Conservation (phyloP, 2,888 invertebrate species). For the Serrognathus titanus region DNA sequence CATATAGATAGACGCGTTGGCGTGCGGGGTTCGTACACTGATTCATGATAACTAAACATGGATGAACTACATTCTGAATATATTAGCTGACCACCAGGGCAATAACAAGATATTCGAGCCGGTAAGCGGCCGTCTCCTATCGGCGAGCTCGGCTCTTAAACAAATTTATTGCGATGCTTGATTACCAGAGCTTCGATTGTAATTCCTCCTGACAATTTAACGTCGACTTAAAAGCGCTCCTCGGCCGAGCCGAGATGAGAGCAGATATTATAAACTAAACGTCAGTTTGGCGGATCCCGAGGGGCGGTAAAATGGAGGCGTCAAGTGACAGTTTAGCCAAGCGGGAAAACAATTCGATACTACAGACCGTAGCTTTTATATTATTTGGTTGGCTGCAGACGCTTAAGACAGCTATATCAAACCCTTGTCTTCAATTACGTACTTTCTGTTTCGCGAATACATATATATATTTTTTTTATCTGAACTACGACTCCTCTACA, state of each 20-base stretch:
- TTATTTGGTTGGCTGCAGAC: slow-evolving; percentile 19
- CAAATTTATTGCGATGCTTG: neutral
- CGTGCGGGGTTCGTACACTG: slow-evolving; percentile 27
- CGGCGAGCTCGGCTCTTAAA: neutral
- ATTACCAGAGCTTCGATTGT: neutral
- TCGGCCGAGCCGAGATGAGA: neutral
- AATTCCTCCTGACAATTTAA: neutral
- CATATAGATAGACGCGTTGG: slow-evolving; percentile 37
- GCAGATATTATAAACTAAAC: slow-evolving; percentile 5
- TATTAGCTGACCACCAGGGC: slow-evolving; percentile 21
- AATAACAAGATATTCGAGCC: neutral
- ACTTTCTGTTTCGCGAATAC: slow-evolving; percentile 25
- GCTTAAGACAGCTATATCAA: slow-evolving; percentile 20
- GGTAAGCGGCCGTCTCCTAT: slow-evolving; percentile 2
- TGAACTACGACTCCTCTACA: slow-evolving; percentile 14
- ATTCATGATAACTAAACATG: slow-evolving; percentile 35
- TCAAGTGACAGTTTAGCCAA: slow-evolving; percentile 16
- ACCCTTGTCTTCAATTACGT: slow-evolving; percentile 27
- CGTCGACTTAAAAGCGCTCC: neutral
- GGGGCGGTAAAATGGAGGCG: slow-evolving; percentile 13
- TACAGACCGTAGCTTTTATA: slow-evolving; percentile 13
- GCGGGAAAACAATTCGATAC: slow-evolving; percentile 19
- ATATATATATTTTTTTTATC: slow-evolving; percentile 24
- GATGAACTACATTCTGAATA: slow-evolving; percentile 32
- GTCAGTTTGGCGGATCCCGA: slow-evolving; percentile 11